Evolutionary conservation across 2,113 vertebrate genomes (phyloP).

Genomic region (Polypterus senegalus): DNA sequence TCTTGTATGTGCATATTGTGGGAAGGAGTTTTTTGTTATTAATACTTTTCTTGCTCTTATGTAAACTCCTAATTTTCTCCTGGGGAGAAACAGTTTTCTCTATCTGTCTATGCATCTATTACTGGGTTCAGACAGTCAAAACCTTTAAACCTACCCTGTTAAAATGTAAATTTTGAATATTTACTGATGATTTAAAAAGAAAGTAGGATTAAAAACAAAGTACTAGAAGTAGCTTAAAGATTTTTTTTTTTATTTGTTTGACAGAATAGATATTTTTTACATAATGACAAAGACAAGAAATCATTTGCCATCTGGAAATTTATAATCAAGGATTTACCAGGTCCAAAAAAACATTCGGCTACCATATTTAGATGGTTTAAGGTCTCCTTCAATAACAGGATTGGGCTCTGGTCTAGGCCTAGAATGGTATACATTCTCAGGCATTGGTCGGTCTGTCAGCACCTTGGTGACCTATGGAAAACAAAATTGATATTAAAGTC

Average conservation of each 20-base stretch:
- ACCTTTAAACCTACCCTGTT: no score
- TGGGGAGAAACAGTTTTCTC: no score
- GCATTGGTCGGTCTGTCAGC: constrained; percentile 68
- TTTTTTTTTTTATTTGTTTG: constrained; percentile 25
- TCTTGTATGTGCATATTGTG: no score
- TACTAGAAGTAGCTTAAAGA: no score
- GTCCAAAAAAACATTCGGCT: constrained; percentile 78
- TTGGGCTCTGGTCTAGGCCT: constrained; percentile 73
- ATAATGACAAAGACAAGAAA: constrained; percentile 10
- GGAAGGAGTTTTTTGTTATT: no score
- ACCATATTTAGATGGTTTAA: constrained; percentile 73
- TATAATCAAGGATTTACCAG: constrained; percentile 43
- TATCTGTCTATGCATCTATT: no score
- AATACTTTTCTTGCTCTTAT: no score
- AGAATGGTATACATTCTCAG: constrained; percentile 80
- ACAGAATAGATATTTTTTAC: constrained; percentile 20
- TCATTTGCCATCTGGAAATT: not conserved
- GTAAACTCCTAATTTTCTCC: no score
- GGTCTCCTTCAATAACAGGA: constrained; percentile 49
- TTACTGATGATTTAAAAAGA: no score
- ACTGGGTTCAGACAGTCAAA: no score
- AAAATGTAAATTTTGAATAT: no score
- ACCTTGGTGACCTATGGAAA: constrained; percentile 84
- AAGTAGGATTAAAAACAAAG: no score
- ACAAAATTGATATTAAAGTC: not conserved